phyloP scores from a whole-genome alignment of 2,113 vertebrate species.

The Isurus oxyrinchus region DNA sequence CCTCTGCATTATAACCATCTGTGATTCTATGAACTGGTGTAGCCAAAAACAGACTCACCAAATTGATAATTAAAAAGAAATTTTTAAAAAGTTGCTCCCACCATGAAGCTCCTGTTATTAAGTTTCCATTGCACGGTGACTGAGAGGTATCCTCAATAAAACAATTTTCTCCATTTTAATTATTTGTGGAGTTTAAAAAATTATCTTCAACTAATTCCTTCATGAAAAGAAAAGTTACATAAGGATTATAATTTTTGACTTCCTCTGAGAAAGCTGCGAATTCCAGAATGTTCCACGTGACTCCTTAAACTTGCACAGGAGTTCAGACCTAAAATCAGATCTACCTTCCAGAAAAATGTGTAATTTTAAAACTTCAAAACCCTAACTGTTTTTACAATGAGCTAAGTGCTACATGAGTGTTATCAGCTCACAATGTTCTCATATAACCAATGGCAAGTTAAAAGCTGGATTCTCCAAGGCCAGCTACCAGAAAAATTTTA shows the following conservation, averaged over 20 bases:
- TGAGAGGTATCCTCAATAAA: background rate
- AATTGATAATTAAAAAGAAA: background rate
- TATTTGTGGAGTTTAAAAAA: background rate
- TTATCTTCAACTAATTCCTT: background rate
- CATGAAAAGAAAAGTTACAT: background rate
- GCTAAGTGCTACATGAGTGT: background rate
- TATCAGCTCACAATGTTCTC: background rate
- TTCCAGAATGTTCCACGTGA: background rate
- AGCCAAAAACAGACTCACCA: no score
- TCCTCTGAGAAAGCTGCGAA: background rate
- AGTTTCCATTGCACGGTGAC: background rate
- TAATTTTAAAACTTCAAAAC: background rate
- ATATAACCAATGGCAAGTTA: background rate
- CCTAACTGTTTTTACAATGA: background rate
- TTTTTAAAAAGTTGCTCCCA: background rate
- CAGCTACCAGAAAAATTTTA: background rate
- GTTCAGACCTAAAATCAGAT: background rate
- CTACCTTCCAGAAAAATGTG: background rate
- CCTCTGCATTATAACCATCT: no score
- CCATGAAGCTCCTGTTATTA: background rate
- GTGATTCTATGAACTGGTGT: no score
- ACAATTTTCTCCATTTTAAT: background rate
- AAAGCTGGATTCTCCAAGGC: background rate
- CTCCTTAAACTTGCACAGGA: background rate
- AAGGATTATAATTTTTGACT: background rate